Evolutionary conservation across 53 echinoderm and acorn worm genomes (phyloP).

Genomic region (Echinometra lucunter): DNA sequence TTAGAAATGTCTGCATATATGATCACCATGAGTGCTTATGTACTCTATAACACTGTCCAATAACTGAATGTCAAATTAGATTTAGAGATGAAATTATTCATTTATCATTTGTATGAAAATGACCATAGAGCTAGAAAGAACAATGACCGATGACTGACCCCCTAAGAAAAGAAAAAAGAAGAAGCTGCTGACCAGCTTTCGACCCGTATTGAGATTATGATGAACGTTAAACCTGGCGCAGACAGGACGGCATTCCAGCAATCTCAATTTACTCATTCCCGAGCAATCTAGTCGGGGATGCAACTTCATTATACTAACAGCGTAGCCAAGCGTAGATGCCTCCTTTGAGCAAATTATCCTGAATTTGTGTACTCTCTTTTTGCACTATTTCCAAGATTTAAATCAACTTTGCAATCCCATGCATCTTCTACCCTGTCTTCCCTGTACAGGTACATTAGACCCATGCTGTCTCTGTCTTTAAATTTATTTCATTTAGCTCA

Average conservation of each 20-base stretch:
- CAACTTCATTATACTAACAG: constrained; percentile 51
- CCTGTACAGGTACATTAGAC: not conserved
- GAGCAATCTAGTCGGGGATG: constrained; percentile 27
- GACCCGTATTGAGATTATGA: constrained; percentile 62
- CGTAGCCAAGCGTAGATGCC: not conserved
- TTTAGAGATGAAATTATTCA: not conserved
- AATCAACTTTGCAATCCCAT: constrained; percentile 16
- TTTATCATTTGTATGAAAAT: not conserved
- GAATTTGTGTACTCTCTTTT: constrained; percentile 41
- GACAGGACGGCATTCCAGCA: constrained; percentile 52
- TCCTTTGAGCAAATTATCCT: constrained; percentile 54
- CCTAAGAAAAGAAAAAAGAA: not conserved
- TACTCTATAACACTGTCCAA: not conserved
- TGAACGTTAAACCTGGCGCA: constrained; percentile 56
- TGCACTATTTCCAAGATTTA: constrained; percentile 41
- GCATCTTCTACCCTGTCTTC: not conserved
- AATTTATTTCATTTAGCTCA: not conserved
- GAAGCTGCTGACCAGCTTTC: constrained; percentile 33
- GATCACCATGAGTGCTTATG: too few relatives aligned
- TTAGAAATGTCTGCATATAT: too few relatives aligned
- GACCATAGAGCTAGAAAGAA: constrained; percentile 37
- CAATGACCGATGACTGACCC: constrained; percentile 57
- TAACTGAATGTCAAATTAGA: not conserved
- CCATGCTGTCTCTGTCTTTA: not conserved
- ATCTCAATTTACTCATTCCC: constrained; percentile 58